Evolutionary conservation across 2,113 vertebrate genomes (phyloP).

Genomic region (Choloepus hoffmanni): DNA sequence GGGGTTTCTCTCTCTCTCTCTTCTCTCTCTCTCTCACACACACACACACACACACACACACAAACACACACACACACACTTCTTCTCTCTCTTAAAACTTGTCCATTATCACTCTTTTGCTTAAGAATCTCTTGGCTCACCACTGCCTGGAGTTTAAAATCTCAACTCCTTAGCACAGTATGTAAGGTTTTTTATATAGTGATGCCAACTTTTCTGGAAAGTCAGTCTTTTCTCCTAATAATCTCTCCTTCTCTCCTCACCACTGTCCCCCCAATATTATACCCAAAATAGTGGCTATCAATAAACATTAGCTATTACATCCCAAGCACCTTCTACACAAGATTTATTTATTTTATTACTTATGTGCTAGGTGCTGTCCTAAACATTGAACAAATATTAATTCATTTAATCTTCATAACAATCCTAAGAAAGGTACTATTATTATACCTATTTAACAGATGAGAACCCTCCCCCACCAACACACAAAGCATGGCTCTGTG

Average conservation of each 20-base stretch:
- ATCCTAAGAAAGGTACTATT: not conserved
- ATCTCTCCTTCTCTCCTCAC: not conserved
- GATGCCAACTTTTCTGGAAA: not conserved
- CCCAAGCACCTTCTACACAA: not conserved
- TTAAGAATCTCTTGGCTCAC: slow-evolving; percentile 1
- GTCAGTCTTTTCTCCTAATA: not conserved
- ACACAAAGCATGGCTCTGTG: not conserved
- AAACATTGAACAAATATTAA: too few relatives aligned
- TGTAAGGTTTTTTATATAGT: not conserved
- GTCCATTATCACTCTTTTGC: not conserved
- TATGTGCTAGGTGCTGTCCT: not conserved
- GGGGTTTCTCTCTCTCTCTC: too few relatives aligned
- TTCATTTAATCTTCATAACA: too few relatives aligned
- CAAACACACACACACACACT: too few relatives aligned
- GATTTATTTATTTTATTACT: not conserved
- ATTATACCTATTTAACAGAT: not conserved
- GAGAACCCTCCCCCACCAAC: not conserved
- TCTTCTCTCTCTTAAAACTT: not conserved
- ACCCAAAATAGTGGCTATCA: not conserved
- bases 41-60: too few relatives aligned
- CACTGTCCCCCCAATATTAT: not conserved
- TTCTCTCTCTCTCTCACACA: not conserved
- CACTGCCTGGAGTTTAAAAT: not conserved
- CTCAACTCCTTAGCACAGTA: not conserved
- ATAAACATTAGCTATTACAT: not conserved